Base-by-base conservation (phyloP, 2,113 vertebrate species). In the Sander lucioperca region DNA sequence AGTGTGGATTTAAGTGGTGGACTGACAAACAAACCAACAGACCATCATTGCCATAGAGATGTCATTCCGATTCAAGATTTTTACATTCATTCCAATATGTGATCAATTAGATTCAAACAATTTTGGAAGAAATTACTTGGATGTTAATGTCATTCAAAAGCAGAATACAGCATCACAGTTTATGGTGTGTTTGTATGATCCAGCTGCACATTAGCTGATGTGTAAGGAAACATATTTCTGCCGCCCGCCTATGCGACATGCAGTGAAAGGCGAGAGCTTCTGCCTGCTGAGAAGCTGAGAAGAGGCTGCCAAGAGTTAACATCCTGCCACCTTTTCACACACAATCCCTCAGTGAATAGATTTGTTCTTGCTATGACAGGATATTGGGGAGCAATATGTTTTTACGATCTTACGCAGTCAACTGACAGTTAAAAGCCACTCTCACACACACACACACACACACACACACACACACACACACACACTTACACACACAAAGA, bases 251-350 rank as follows among this genome's bases (percentile, higher is more conserved):
- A 47, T n/a, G 25, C 1, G 13, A 4, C 18, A n/a, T 59, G 23
- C 70, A 62, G 33, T 33, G 25, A 76, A 79, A 74, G 47, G 59
- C 74, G 71, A 74, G 45, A 14, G 4, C 19, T 54, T 48, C 66
- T 53, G 72, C 16, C 12, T 47, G 43, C 14, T 59, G 78, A 19
- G 59, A 73, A 75, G 51, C 14, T 86, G 16, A 51, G 65, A 63
- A 63, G 23, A 14, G 3, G 19, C 47, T 30, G 36, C 58, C 30
- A 73, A 19, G n/a, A 63, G 50, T 39, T 74, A 57, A 71, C 30
- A 43, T 79, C 61, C n/a, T 56, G 45, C 36, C 43, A 57, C 68
- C 25, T 27, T 21, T 69, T 76, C 51, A 83, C 74, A 66, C 53
- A 39, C 30, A 10, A 43, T 43, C 21, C 27, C 50, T 65, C 39